Base-by-base conservation (phyloP, 2,888 invertebrate genomes). In the Cerceris rybyensis region DNA sequence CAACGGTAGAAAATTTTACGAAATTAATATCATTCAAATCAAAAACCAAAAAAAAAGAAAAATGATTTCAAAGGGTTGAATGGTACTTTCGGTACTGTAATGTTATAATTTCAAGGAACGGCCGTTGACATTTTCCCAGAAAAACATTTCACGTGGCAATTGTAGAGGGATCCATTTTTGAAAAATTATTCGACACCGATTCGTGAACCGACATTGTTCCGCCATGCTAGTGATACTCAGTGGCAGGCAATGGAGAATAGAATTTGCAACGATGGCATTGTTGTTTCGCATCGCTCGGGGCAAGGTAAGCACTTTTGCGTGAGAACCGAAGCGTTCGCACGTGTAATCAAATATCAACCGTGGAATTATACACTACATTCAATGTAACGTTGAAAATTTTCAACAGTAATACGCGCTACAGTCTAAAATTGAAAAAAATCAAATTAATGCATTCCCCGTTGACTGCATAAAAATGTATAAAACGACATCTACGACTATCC, bases 251-350 rank as follows among this genome's bases (percentile, higher is more conserved):
- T 65, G 54, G 9, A 50, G 65, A 61, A 42, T 64, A 60, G 52
- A 70, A 81, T 72, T 83, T 54, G 70, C 72, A 65, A 65, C 75
- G 70, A 58, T 50, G 63, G 58, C 59, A 63, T 43, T 66, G 78
- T 74, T 69, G 73, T 74, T 69, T 69, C 60, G 68, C 68, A 69
- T 71, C 77, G 70, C 49, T 66, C 46, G 11, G 49, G 9, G 72
- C 75, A 67, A 69, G 57, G 72, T 68, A 75, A 83, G 83, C 83
- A 43, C 54, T 83, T 81, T 65, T 57, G 61, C 75, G 71, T 74
- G 78, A 69, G 78, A 83, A 50, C 39, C 42, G 54, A 70, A 66
- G 28, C 57, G 81, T 60, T 66, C 52, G 81, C 70, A 46, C 52
- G 65, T 66, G 75, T 63, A 83, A 81, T 68, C 60, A 61, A 83